Percentiles rank a stretch among this genome's conserved stretches.
phyloP scores from a whole-genome alignment of 1,140 invertebrate genomes.

The Magallana ariakensis region DNA sequence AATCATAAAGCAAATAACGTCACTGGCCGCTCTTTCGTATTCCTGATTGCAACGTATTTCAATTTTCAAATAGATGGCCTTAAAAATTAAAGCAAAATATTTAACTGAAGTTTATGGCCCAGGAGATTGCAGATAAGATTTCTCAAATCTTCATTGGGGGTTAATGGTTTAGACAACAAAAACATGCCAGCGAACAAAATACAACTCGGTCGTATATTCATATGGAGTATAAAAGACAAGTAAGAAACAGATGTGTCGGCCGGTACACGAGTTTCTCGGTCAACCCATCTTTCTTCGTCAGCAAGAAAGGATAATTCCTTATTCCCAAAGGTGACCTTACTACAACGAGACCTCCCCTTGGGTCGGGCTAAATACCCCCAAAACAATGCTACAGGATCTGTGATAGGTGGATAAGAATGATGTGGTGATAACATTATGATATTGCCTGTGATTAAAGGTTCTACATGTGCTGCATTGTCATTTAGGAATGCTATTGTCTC shows the following conservation, averaged over 20 bases:
- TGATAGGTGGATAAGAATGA: conserved; percentile 8
- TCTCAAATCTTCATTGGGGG: conserved; percentile 4
- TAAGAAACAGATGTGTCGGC: not conserved
- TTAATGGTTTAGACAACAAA: conserved; percentile 11
- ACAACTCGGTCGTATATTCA: not conserved
- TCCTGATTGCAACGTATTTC: not conserved
- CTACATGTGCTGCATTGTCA: conserved; percentile 25
- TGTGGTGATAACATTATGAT: conserved; percentile 22
- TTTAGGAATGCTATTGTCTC: conserved; percentile 20
- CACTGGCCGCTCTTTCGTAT: not conserved
- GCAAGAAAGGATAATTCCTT: not conserved
- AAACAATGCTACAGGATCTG: conserved; percentile 7
- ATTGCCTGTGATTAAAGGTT: not conserved
- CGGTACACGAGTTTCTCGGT: not conserved
- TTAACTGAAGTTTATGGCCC: not conserved
- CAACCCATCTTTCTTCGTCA: not conserved
- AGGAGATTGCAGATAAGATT: conserved; percentile 2
- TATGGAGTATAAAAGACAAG: not conserved
- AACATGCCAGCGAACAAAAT: not conserved
- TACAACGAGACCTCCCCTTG: conserved; percentile 6
- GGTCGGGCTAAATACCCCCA: conserved; percentile 24
- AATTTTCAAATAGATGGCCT: not conserved
- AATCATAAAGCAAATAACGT: not conserved
- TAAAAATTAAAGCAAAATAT: conserved; percentile 29
- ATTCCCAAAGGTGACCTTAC: conserved; percentile 25